phyloP scores from a whole-genome alignment of 2,888 invertebrate genomes.

The Eupithecia subumbrata region DNA sequence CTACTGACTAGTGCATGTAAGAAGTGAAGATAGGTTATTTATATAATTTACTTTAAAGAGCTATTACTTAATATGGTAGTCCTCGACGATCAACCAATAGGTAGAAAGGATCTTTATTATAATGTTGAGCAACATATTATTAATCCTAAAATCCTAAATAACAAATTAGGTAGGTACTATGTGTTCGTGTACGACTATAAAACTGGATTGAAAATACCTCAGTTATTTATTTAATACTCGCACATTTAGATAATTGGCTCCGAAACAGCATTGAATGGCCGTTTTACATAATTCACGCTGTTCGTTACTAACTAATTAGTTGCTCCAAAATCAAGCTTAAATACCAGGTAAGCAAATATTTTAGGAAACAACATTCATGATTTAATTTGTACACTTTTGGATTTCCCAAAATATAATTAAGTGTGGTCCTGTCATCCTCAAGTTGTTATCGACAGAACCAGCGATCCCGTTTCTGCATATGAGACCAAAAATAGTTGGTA shows the following conservation, averaged over 20 bases:
- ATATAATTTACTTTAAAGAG: background rate
- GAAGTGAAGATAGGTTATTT: background rate
- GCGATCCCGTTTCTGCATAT: too few species aligned
- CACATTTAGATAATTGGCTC: conserved; percentile 35
- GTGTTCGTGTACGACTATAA: background rate
- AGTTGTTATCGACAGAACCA: background rate
- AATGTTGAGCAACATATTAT: background rate
- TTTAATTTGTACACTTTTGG: background rate
- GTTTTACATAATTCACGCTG: conserved; percentile 11
- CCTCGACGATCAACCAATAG: background rate
- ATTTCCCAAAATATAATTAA: background rate
- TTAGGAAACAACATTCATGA: background rate
- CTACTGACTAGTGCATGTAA: too few species aligned
- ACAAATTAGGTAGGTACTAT: background rate
- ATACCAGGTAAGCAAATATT: background rate
- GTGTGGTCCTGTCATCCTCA: background rate
- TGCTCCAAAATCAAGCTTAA: conserved; percentile 7
- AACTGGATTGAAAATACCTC: conserved; percentile 11
- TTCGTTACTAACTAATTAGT: conserved; percentile 1
- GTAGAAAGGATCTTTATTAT: background rate
- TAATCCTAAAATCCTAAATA: background rate
- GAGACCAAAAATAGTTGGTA: too few species aligned
- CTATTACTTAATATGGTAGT: background rate
- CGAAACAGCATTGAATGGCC: conserved; percentile 13
- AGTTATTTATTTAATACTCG: conserved; percentile 30